phyloP scores from a whole-genome alignment of 2,888 invertebrate species.

The Eucera pruinosa region DNA sequence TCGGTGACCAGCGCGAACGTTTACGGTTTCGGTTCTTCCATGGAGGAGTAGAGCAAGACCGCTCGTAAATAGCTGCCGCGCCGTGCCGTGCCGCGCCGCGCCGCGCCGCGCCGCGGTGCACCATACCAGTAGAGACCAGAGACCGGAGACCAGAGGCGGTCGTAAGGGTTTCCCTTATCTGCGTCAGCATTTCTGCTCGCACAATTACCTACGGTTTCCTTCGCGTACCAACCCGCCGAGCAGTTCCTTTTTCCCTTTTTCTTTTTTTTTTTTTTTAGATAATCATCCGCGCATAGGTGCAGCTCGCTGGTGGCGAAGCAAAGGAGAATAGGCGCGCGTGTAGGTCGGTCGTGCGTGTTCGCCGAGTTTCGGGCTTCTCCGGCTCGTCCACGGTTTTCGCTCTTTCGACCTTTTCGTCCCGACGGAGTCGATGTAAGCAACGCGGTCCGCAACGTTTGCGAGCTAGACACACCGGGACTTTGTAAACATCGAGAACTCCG shows the following conservation, averaged over 20 bases:
- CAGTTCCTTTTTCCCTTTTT: constrained; percentile 16
- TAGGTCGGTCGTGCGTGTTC: constrained; percentile 45
- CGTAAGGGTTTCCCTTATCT: constrained; percentile 73
- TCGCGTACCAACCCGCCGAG: constrained; percentile 36
- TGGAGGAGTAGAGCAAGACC: constrained; percentile 52
- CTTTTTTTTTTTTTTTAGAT: background rate
- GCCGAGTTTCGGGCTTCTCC: constrained; percentile 62
- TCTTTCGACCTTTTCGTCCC: constrained; percentile 72
- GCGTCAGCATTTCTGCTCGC: constrained; percentile 72
- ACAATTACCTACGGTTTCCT: constrained; percentile 70
- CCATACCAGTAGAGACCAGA: too few species aligned
- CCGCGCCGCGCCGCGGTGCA: too few species aligned
- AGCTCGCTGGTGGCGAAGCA: background rate
- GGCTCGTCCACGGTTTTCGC: constrained; percentile 65
- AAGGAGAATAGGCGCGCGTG: constrained; percentile 25
- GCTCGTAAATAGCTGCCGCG: constrained; percentile 68
- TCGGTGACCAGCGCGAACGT: constrained; percentile 12
- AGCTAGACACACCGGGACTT: constrained; percentile 58
- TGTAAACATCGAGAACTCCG: constrained; percentile 60
- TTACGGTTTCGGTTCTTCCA: constrained; percentile 46
- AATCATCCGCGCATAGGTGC: constrained; percentile 33
- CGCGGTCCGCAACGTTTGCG: constrained; percentile 60
- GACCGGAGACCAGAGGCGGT: constrained; percentile 56
- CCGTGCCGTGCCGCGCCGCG: too few species aligned
- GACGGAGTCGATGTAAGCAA: constrained; percentile 55